Percentiles rank a stretch among this genome's conserved stretches.
Conservation (phyloP, 2,113 vertebrate genomes). For the Entomyzon cyanotis region DNA sequence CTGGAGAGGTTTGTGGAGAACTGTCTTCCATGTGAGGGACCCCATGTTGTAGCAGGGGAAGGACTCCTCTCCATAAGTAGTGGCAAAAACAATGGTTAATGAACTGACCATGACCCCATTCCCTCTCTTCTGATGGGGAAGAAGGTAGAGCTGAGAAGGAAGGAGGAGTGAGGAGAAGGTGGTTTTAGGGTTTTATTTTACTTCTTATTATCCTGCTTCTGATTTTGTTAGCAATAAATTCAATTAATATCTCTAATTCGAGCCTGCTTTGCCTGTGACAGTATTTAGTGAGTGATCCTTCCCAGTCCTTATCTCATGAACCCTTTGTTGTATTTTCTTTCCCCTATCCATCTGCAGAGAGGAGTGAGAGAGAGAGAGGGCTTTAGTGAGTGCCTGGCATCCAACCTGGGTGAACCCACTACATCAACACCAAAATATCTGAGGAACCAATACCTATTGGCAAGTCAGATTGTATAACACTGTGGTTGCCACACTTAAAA, state of each 20-base stretch:
- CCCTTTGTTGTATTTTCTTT: neutral
- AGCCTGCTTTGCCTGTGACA: neutral
- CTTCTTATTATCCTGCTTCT: neutral
- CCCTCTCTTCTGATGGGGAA: neutral
- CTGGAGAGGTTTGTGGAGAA: neutral
- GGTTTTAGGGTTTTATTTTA: neutral
- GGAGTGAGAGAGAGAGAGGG: neutral
- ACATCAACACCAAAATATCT: neutral
- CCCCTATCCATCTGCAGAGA: neutral
- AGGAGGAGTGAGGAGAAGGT: neutral
- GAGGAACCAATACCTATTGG: neutral
- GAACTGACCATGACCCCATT: neutral
- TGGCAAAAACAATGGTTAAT: neutral
- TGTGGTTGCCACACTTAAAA: neutral
- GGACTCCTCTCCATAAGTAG: neutral
- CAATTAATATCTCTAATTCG: neutral
- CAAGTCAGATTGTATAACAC: neutral
- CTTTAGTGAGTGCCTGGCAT: neutral
- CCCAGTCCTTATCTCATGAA: neutral
- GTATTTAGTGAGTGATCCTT: neutral
- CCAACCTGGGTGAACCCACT: accelerated
- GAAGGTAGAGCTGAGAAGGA: neutral
- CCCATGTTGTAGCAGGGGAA: neutral
- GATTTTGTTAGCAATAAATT: neutral
- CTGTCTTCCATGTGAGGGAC: neutral